Conservation (phyloP, 2,797 vertebrate genomes). For the Phalanger gymnotis region DNA sequence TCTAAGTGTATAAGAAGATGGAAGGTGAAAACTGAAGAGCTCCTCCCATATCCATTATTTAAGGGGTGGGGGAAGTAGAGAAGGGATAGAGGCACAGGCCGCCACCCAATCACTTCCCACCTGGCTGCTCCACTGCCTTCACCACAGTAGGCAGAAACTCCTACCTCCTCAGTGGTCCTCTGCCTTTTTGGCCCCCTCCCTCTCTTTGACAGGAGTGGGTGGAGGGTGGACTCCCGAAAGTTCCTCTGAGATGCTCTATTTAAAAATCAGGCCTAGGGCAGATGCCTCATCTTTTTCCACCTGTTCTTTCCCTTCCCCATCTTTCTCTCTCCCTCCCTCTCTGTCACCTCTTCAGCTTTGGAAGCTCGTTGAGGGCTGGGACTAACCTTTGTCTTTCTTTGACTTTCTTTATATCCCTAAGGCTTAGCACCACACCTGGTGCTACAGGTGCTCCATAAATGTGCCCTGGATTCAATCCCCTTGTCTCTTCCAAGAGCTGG, state of each 20-base stretch:
- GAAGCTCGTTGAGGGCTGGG: no score
- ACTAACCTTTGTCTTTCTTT: no score
- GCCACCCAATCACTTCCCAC: neutral
- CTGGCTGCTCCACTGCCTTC: neutral
- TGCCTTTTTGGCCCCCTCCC: neutral
- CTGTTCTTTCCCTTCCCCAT: no score
- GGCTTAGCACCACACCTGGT: no score
- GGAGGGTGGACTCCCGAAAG: accelerated
- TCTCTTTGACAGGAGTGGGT: neutral
- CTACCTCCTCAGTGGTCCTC: no score
- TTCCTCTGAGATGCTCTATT: neutral
- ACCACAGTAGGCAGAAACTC: neutral
- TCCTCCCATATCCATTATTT: no score
- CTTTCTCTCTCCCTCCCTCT: no score
- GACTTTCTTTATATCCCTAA: no score
- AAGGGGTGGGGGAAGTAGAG: no score
- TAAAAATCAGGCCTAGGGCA: neutral
- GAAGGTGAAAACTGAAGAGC: neutral
- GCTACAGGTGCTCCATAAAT: neutral
- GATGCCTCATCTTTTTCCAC: neutral
- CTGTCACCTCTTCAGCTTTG: no score
- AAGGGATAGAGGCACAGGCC: neutral
- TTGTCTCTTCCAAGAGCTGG: no score
- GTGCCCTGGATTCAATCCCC: neutral
- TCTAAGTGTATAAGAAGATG: neutral